A percentile compares a stretch with the other conserved stretches of the same genome.
These are phyloP conservation scores for Pomatostomus ruficeps DNA, from an alignment of 2,113 vertebrate genomes.

Conservation along the genomic window DNA sequence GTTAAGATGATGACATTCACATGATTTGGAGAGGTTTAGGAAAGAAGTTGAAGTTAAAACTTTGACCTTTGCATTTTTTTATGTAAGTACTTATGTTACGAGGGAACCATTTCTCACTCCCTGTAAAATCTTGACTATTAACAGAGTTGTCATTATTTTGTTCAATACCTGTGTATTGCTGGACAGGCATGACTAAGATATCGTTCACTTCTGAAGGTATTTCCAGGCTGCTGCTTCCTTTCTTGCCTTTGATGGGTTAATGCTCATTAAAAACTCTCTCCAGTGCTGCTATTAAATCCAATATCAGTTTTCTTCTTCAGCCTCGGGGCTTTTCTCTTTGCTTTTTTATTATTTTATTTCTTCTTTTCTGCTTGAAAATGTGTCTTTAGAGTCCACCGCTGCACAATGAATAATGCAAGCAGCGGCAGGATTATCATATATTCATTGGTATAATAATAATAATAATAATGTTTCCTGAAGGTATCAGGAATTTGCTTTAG, in stretches of 20 bases:
- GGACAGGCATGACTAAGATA: background rate
- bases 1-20: background rate
- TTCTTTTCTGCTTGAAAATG: background rate
- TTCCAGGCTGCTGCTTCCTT: background rate
- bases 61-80: background rate
- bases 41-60: background rate
- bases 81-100: background rate
- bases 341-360: background rate
- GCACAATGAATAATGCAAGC: background rate
- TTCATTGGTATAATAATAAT: background rate
- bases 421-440: background rate
- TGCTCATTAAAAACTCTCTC: background rate
- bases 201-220: background rate
- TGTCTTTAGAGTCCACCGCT: background rate
- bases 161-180: fast-evolving
- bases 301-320: background rate
- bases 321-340: background rate
- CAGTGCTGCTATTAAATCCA: conserved; percentile 7
- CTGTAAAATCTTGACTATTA: background rate
- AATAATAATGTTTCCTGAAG: background rate
- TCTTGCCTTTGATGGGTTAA: background rate
- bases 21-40: background rate
- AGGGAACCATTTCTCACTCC: background rate
- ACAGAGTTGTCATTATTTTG: background rate
- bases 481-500: background rate